phyloP scores from a whole-genome alignment of 2,113 vertebrate species.

The Pantherophis guttatus region DNA sequence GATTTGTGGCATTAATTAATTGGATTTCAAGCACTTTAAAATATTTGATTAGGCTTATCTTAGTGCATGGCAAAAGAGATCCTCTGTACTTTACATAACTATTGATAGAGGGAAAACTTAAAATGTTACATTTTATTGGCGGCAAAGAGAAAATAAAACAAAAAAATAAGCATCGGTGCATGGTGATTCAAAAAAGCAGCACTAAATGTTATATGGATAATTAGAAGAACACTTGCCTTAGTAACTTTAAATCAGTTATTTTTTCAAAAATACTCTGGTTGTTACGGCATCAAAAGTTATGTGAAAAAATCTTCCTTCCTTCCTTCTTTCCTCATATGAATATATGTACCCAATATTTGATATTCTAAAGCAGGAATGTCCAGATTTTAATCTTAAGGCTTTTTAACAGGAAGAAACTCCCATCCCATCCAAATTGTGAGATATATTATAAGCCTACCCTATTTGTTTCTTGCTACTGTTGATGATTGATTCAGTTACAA shows the following conservation, averaged over 20 bases:
- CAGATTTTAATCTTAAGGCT: neutral
- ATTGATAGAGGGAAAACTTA: slow-evolving; percentile 41
- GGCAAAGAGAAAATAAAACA: slow-evolving; percentile 38
- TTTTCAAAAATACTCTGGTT: slow-evolving; percentile 44
- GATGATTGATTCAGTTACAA: neutral
- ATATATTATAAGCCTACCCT: neutral
- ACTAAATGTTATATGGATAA: slow-evolving; percentile 31
- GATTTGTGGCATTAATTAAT: slow-evolving; percentile 63
- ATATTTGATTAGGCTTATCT: slow-evolving; percentile 47
- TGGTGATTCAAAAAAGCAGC: slow-evolving; percentile 37
- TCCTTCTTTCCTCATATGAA: neutral
- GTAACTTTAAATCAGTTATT: slow-evolving; percentile 53
- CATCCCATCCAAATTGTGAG: neutral
- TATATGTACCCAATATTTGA: neutral
- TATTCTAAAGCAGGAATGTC: neutral
- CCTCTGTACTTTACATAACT: slow-evolving; percentile 30
- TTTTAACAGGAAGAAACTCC: neutral
- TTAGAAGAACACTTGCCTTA: slow-evolving; percentile 49
- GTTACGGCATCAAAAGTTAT: slow-evolving; percentile 8
- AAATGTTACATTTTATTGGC: slow-evolving; percentile 33
- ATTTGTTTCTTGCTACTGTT: neutral
- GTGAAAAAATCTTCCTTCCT: no score
- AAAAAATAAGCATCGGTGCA: slow-evolving; percentile 41
- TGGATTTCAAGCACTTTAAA: slow-evolving; percentile 47
- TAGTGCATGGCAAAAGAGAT: slow-evolving; percentile 51